Conservation (phyloP, 2,113 vertebrate genomes). For the Collichthys lucidus region DNA sequence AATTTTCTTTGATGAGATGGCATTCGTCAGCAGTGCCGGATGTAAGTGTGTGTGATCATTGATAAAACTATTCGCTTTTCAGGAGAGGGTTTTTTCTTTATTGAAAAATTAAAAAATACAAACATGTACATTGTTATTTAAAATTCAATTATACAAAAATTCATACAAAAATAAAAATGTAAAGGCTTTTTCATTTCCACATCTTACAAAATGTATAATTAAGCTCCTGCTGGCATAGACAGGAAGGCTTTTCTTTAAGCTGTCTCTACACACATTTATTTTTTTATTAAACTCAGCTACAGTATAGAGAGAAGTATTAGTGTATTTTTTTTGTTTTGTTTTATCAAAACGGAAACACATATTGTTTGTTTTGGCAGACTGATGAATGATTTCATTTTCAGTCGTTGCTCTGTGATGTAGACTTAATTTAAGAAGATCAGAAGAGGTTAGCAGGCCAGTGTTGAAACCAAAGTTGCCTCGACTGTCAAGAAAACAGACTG, state of each 20-base stretch:
- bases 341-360: not conserved
- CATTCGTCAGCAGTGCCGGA: not conserved
- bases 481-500: not conserved
- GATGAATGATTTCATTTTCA: not conserved
- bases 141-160: not conserved
- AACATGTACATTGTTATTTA: not conserved
- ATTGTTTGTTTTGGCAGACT: not conserved
- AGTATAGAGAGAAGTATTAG: not conserved
- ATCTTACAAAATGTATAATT: not conserved
- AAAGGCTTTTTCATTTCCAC: not conserved
- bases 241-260: not conserved
- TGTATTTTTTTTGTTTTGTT: not conserved
- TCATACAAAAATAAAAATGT: slow-evolving; percentile 37
- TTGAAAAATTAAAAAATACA: slow-evolving; percentile 11
- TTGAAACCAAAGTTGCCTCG: not conserved
- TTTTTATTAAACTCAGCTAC: not conserved
- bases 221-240: not conserved
- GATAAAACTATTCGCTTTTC: not conserved
- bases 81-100: not conserved
- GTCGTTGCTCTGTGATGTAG: not conserved
- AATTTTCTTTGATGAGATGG: slow-evolving; percentile 32
- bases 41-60: not conserved
- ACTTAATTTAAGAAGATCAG: not conserved
- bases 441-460: not conserved
- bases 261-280: not conserved